phyloP scores from a whole-genome alignment of 2,113 vertebrate genomes.

The Heterotilapia buettikoferi region DNA sequence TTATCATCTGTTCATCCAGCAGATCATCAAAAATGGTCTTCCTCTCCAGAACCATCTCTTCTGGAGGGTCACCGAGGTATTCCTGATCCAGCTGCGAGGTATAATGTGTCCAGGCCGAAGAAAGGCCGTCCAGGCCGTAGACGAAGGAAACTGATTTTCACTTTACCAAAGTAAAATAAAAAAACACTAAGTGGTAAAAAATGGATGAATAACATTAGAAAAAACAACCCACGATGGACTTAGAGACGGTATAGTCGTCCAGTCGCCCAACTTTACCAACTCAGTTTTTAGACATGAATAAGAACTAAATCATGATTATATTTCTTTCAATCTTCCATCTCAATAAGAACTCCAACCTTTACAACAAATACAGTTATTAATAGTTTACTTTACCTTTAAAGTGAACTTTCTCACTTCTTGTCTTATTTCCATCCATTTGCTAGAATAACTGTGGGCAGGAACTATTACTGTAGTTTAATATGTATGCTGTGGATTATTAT shows the following conservation, averaged over 20 bases:
- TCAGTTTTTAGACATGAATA: neutral
- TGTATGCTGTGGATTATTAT: neutral
- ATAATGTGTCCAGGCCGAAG: neutral
- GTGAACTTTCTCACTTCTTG: neutral
- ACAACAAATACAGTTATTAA: neutral
- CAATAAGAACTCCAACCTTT: neutral
- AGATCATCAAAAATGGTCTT: neutral
- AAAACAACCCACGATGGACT: neutral
- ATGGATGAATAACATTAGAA: neutral
- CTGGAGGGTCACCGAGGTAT: neutral
- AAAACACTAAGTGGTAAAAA: neutral
- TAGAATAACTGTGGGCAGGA: neutral
- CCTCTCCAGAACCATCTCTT: neutral
- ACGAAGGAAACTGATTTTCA: neutral
- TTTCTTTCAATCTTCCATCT: fast-evolving
- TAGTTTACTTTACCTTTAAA: neutral
- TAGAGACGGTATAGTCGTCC: fast-evolving
- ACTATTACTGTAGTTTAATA: neutral
- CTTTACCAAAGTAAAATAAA: neutral
- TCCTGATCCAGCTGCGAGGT: neutral
- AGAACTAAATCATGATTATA: neutral
- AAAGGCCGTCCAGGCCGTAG: too few species aligned
- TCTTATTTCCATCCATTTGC: neutral
- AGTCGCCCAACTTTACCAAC: neutral
- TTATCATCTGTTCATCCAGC: neutral